phyloP scores from a whole-genome alignment of 2,113 vertebrate species.

The Tinamus guttatus region DNA sequence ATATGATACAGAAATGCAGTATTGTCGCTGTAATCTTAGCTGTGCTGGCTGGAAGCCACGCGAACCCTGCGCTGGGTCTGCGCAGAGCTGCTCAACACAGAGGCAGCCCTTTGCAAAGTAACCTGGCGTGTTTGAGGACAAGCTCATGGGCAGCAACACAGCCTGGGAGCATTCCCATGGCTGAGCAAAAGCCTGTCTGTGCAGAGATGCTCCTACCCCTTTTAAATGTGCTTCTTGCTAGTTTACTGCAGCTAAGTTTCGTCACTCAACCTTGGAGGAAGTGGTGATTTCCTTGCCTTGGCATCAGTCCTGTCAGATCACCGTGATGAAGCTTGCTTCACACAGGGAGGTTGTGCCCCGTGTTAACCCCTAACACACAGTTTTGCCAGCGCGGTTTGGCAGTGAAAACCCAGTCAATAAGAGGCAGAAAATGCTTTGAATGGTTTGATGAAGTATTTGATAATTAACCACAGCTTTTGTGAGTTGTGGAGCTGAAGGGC shows the following conservation, averaged over 20 bases:
- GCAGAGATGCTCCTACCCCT: neutral
- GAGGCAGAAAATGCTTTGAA: neutral
- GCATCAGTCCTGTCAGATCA: rapidly evolving
- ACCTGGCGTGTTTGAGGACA: neutral
- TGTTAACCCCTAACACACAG: rapidly evolving
- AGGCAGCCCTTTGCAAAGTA: neutral
- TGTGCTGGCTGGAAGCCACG: rapidly evolving
- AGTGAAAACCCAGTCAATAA: too few species aligned
- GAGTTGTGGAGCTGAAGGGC: neutral
- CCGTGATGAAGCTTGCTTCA: rapidly evolving
- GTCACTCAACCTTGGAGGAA: too few species aligned
- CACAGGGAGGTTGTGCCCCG: rapidly evolving
- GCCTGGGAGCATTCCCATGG: neutral
- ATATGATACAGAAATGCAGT: neutral
- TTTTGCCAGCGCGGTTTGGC: rapidly evolving
- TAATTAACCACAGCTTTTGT: neutral
- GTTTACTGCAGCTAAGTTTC: neutral
- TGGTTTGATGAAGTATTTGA: rapidly evolving
- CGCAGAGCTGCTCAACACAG: neutral
- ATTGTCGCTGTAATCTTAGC: rapidly evolving
- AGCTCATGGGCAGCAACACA: neutral
- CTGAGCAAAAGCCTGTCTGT: neutral
- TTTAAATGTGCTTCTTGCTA: neutral
- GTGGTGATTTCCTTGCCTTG: neutral
- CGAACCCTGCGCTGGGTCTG: neutral